A percentile compares a stretch with the other conserved stretches of the same genome.
These are phyloP conservation scores for Balanococcus diminutus DNA, from an alignment of 2,888 invertebrate genomes.

Conservation along the genomic window DNA sequence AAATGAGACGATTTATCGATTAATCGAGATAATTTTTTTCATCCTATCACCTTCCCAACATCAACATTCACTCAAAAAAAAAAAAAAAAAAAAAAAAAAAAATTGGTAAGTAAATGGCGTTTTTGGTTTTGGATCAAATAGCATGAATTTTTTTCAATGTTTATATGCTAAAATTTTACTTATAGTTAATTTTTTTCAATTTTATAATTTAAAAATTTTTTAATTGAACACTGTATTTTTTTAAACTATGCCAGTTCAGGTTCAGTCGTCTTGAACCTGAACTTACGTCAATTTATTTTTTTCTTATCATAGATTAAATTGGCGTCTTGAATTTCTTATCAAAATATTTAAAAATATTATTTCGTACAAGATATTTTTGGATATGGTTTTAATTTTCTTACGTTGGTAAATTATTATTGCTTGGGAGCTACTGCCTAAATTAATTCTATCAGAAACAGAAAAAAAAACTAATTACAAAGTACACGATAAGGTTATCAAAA, in stretches of 20 bases:
- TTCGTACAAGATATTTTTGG: neutral
- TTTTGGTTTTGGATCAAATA: no score
- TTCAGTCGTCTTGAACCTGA: neutral
- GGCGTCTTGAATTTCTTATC: neutral
- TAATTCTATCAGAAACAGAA: neutral
- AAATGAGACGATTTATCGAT: no score
- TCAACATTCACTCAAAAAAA: no score
- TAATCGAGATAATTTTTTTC: no score
- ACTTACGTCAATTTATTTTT: neutral
- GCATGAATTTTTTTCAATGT: no score
- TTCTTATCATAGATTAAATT: neutral
- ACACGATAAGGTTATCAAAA: neutral
- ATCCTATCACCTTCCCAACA: no score
- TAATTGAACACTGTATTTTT: no score
- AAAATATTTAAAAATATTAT: neutral
- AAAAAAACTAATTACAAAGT: neutral
- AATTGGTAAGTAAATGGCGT: no score
- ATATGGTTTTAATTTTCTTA: neutral
- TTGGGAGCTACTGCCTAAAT: neutral
- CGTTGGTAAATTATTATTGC: neutral
- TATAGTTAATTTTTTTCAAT: no score
- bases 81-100: no score
- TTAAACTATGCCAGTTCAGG: neutral
- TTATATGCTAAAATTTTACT: no score
- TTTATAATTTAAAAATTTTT: no score